phyloP scores from a whole-genome alignment of 2,797 vertebrate genomes.

The Hephaestus fuliginosus region DNA sequence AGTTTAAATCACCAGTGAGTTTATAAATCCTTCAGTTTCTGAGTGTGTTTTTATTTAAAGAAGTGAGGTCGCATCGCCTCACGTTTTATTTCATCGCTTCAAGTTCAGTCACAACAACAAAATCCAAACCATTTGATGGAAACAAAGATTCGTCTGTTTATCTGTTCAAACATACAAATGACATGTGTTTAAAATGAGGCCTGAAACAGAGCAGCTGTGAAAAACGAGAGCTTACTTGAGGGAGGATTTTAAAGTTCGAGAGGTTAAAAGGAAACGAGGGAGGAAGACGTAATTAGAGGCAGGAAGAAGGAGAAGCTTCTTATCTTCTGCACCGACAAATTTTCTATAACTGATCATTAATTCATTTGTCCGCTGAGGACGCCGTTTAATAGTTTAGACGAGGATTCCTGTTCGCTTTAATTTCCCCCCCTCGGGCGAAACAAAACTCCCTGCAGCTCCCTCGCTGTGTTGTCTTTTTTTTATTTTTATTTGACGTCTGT shows the following conservation, averaged over 20 bases:
- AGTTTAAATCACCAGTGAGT: too few relatives aligned
- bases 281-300: neutral
- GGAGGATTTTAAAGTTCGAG: neutral
- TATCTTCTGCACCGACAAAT: neutral
- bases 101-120: too few relatives aligned
- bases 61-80: too few relatives aligned
- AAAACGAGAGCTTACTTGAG: too few relatives aligned
- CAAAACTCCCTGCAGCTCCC: neutral
- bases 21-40: too few relatives aligned
- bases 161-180: too few relatives aligned
- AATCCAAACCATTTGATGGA: too few relatives aligned
- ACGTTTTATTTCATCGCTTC: too few relatives aligned
- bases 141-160: too few relatives aligned
- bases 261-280: neutral
- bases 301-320: neutral
- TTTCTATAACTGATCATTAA: constrained; percentile 12
- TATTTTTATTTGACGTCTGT: neutral
- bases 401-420: neutral
- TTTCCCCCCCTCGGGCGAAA: neutral
- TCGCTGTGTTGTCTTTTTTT: neutral
- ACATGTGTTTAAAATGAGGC: neutral
- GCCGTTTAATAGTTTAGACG: neutral
- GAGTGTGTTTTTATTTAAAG: too few relatives aligned
- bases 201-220: too few relatives aligned
- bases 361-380: neutral